phyloP scores from a whole-genome alignment of 1,140 invertebrate species.

The Drosophila kohkoa region DNA sequence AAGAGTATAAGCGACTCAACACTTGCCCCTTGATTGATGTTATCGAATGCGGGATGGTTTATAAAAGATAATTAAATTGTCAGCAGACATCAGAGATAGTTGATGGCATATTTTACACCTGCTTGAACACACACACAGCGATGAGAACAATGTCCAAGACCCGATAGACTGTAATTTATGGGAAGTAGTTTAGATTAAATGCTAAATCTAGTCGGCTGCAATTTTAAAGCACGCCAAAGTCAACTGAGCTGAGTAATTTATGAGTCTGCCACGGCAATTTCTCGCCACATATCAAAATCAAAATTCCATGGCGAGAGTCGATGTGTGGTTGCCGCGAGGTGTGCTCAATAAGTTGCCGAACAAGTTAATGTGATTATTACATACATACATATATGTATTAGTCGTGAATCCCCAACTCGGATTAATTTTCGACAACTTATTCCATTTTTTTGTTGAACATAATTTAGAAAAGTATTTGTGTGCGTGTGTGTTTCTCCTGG shows the following conservation, averaged over 20 bases:
- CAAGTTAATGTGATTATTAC: background rate
- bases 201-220: slow-evolving; percentile 35
- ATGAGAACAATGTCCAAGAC: background rate
- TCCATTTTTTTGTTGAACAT: background rate
- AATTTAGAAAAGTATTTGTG: background rate
- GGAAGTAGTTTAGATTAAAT: slow-evolving; percentile 44
- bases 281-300: slow-evolving; percentile 39
- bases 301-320: slow-evolving; percentile 34
- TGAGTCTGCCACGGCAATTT: slow-evolving; percentile 22
- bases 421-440: background rate
- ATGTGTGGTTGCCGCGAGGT: slow-evolving; percentile 8
- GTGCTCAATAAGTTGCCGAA: background rate
- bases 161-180: slow-evolving; percentile 45
- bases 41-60: background rate
- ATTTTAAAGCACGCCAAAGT: slow-evolving; percentile 22
- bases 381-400: no score
- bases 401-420: background rate
- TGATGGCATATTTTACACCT: background rate
- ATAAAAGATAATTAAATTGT: background rate
- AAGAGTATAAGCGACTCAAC: background rate
- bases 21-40: background rate
- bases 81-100: background rate
- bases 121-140: background rate
- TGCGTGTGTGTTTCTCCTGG: background rate
- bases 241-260: slow-evolving; percentile 34